Conservation (phyloP, 1,140 invertebrate species). For the Calephelis virginiensis region DNA sequence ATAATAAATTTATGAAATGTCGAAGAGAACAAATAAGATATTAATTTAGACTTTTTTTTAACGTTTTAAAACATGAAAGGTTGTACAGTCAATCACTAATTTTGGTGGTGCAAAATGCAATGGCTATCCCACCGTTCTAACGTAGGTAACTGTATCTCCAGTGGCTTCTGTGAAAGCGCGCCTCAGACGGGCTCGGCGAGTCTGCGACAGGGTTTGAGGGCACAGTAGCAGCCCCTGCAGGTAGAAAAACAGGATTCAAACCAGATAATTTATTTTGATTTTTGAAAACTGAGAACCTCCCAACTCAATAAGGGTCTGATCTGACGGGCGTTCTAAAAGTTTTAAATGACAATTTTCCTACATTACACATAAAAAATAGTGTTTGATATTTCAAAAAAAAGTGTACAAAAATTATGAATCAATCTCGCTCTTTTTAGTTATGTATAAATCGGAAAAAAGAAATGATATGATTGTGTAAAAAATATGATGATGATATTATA, state of each 20-base stretch:
- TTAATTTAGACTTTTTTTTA: no score
- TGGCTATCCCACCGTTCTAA: constrained; percentile 87
- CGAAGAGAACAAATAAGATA: no score
- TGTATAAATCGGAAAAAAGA: neutral
- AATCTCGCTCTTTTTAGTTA: no score
- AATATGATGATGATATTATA: neutral
- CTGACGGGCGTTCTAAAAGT: constrained; percentile 19
- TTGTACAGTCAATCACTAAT: constrained; percentile 65
- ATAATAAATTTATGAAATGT: no score
- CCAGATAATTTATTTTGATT: constrained; percentile 63
- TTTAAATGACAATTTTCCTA: neutral
- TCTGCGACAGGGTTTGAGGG: constrained; percentile 91
- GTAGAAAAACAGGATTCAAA: constrained; percentile 69
- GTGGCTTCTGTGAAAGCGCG: constrained; percentile 93
- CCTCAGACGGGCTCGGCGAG: constrained; percentile 87
- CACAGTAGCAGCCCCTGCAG: constrained; percentile 90
- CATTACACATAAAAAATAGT: neutral
- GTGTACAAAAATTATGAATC: no score
- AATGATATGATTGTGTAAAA: neutral
- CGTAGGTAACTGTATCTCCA: constrained; percentile 91
- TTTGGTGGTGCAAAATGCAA: constrained; percentile 61
- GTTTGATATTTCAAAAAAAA: no score
- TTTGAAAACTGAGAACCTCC: constrained; percentile 43
- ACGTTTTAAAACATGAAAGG: constrained; percentile 29
- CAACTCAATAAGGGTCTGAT: constrained; percentile 43